phyloP scores from a whole-genome alignment of 2,888 invertebrate species.

The Coecobrya sp. region DNA sequence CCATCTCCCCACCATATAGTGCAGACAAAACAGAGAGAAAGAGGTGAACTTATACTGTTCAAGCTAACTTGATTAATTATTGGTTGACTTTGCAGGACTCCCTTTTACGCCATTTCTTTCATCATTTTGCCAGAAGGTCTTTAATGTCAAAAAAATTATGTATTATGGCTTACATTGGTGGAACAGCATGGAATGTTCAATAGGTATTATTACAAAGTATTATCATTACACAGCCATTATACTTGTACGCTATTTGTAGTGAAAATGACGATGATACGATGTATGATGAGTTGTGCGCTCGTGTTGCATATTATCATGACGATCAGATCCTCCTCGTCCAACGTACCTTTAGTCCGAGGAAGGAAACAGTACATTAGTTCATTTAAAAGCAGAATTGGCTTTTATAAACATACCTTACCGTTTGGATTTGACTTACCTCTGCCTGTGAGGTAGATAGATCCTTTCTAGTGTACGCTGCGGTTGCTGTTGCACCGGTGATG shows the following conservation, averaged over 20 bases:
- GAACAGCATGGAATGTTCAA: not conserved
- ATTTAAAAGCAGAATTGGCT: conserved; percentile 39
- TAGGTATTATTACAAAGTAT: conserved; percentile 28
- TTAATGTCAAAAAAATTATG: conserved; percentile 58
- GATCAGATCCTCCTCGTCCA: not conserved
- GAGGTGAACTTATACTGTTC: conserved; percentile 58
- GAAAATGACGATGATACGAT: conserved; percentile 1
- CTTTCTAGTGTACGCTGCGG: not conserved
- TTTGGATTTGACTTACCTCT: conserved; percentile 20
- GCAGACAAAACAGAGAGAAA: conserved; percentile 48
- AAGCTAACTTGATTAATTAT: conserved; percentile 81
- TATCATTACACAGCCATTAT: not conserved
- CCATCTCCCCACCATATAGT: not conserved
- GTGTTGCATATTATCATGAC: conserved; percentile 24
- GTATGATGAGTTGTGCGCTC: not conserved
- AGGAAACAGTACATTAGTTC: conserved; percentile 46
- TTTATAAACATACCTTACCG: conserved; percentile 35
- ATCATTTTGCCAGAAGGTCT: conserved; percentile 67
- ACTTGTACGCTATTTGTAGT: conserved; percentile 7
- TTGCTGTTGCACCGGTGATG: not conserved
- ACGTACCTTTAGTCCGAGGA: conserved; percentile 21
- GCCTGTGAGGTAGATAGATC: not conserved
- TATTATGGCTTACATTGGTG: conserved; percentile 1
- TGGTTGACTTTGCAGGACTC: conserved; percentile 65
- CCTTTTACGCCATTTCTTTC: conserved; percentile 65